Evolutionary conservation across 2,888 invertebrate genomes (phyloP).

Genomic region (Anaspis maculata): DNA sequence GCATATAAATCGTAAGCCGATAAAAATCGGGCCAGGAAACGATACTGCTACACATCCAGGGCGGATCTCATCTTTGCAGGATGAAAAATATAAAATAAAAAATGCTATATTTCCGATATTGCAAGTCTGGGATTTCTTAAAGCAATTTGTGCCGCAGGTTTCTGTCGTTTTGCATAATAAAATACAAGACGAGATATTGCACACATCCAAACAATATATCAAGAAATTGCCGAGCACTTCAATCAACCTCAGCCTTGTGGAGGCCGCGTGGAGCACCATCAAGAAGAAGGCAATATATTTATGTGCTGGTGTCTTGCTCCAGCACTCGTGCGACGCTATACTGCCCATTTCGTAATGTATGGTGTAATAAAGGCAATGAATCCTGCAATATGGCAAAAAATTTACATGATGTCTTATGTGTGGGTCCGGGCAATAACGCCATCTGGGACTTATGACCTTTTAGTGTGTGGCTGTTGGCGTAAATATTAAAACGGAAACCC

Average conservation of each 20-base stretch:
- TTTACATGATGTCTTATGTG: constrained; percentile 9
- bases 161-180: constrained; percentile 12
- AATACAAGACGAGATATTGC: constrained; percentile 4
- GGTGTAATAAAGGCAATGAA: constrained; percentile 7
- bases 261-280: constrained; percentile 1
- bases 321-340: not conserved
- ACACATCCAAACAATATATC: constrained; percentile 8
- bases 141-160: constrained; percentile 14
- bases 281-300: constrained; percentile 1
- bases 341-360: not conserved
- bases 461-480: not conserved
- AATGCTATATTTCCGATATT: constrained; percentile 12
- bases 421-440: constrained; percentile 5
- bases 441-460: constrained; percentile 8
- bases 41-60: constrained; percentile 14
- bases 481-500: not conserved
- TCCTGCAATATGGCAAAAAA: constrained; percentile 12
- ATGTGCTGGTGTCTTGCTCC: not conserved
- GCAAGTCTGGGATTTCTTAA: constrained; percentile 14
- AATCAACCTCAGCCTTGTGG: constrained; percentile 4
- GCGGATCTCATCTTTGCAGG: constrained; percentile 11
- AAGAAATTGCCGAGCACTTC: constrained; percentile 6
- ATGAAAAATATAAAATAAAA: constrained; percentile 12
- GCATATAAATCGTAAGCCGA: constrained; percentile 17
- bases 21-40: constrained; percentile 12